Conservation (phyloP, 2,113 vertebrate genomes). For the Proterorhinus semilunaris region DNA sequence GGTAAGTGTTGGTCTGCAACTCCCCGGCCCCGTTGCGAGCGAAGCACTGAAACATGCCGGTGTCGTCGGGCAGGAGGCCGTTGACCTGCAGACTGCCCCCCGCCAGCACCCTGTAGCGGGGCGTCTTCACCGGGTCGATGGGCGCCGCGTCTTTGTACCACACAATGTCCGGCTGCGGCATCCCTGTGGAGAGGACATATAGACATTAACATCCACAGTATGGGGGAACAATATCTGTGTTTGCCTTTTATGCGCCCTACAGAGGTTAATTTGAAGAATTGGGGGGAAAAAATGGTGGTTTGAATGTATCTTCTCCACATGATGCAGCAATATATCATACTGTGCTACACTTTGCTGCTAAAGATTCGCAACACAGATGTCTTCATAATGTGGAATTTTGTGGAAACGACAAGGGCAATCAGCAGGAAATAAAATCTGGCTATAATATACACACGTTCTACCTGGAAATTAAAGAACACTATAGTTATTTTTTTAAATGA, state of each 20-base stretch:
- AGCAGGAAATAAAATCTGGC: too few species aligned
- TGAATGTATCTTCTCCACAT: too few species aligned
- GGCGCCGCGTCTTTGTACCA: slow-evolving; percentile 94
- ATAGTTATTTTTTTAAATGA: too few species aligned
- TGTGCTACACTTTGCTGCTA: too few species aligned
- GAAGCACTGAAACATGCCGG: slow-evolving; percentile 97
- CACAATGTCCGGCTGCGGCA: slow-evolving; percentile 85
- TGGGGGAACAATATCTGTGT: neutral
- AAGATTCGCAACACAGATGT: too few species aligned
- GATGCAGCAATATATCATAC: too few species aligned
- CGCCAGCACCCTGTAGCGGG: slow-evolving; percentile 83
- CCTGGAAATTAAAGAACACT: too few species aligned
- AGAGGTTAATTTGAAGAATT: neutral
- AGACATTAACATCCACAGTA: neutral
- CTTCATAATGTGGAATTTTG: too few species aligned
- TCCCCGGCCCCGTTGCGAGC: slow-evolving; percentile 88
- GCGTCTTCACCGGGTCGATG: slow-evolving; percentile 80
- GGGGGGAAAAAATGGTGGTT: too few species aligned
- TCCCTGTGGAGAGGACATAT: slow-evolving; percentile 72
- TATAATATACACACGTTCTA: too few species aligned
- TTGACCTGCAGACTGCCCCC: slow-evolving; percentile 92
- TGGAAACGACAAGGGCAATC: too few species aligned
- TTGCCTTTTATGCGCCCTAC: neutral
- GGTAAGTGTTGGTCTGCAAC: slow-evolving; percentile 95
- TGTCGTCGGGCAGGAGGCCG: slow-evolving; percentile 89